Conservation (phyloP, 2,113 vertebrate species). For the Pontoporia blainvillei region DNA sequence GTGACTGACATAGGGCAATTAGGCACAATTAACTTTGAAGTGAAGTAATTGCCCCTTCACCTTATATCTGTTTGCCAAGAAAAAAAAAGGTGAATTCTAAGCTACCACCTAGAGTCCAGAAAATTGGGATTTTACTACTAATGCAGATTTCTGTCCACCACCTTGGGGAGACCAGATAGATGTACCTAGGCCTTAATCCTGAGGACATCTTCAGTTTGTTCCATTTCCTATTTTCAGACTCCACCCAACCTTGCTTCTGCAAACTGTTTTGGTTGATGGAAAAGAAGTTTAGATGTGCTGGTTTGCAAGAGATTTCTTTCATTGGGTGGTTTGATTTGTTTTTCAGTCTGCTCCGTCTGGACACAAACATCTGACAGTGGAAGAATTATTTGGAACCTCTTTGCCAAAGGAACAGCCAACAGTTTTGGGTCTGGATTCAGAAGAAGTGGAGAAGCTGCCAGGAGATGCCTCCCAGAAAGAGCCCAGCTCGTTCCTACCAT, state of each 20-base stretch:
- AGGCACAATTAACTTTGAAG: neutral
- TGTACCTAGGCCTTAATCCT: neutral
- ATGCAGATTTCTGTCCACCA: neutral
- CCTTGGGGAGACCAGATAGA: neutral
- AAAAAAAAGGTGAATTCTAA: neutral
- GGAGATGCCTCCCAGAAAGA: constrained; percentile 79
- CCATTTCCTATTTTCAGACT: neutral
- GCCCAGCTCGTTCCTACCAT: constrained; percentile 80
- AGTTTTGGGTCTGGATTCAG: constrained; percentile 75
- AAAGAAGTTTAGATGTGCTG: neutral
- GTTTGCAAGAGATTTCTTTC: neutral
- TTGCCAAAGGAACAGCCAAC: constrained; percentile 89
- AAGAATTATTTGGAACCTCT: constrained; percentile 95
- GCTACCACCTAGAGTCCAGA: neutral
- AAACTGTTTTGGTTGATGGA: neutral
- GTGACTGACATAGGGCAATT: neutral
- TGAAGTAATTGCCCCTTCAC: neutral
- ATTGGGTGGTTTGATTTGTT: constrained; percentile 46
- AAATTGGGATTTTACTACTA: neutral
- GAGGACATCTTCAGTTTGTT: neutral
- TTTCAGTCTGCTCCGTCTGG: constrained; percentile 86
- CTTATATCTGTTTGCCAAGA: neutral
- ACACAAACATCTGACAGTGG: constrained; percentile 97
- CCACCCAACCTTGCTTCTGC: neutral
- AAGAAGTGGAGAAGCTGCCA: constrained; percentile 78